Evolutionary conservation across 2,888 invertebrate species (phyloP), one percentile per base, ranked within the genome.

Genomic region (Gymnosoma rotundatum): DNA sequence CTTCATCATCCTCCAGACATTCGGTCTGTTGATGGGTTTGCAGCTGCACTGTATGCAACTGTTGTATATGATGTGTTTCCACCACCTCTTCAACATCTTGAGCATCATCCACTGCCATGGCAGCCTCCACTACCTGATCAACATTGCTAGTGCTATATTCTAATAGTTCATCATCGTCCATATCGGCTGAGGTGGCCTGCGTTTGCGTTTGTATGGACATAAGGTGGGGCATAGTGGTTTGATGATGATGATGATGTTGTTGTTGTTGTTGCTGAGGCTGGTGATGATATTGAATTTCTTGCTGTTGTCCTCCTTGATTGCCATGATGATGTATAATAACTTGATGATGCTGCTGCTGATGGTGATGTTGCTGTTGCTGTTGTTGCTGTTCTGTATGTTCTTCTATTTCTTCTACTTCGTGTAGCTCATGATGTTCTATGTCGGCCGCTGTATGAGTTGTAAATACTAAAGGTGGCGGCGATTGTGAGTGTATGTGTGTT

Each of bases 401-500:
- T 32, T 90, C 88, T 12, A 90, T 88, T 50, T 86, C 76, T 58
- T 86, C 85, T 10, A 83, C 85, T 61, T 87, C 86, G 0, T 86
- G 86, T 6, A 86, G 76, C 9, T 88, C 86, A 25, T 87, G 87
- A 52, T 87, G 87, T 36, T 87, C 87, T n/a, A 83, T 42, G 10
- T 86, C 83, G 7, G 63, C 83, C 45, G 69, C 67, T 58, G 81
- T 21, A 6, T 84, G 83, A 2, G 80, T 87, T 70, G 87, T 87
- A 85, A 90, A 90, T 1, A 90, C 90, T 54, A 91, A 73, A 9
- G 91, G 91, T 10, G 91, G 91, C 20, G 90, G 91, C 66, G 90
- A 89, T 64, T 89, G 88, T 36, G 90, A 87, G n/a, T 64, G 64
- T n/a, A 48, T 21, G 42, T 73, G 72, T 45, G 73, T 52, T 0